These are phyloP conservation scores for Atherinomorus stipes DNA, from an alignment of 2,113 vertebrate species.

Conservation along the genomic window DNA sequence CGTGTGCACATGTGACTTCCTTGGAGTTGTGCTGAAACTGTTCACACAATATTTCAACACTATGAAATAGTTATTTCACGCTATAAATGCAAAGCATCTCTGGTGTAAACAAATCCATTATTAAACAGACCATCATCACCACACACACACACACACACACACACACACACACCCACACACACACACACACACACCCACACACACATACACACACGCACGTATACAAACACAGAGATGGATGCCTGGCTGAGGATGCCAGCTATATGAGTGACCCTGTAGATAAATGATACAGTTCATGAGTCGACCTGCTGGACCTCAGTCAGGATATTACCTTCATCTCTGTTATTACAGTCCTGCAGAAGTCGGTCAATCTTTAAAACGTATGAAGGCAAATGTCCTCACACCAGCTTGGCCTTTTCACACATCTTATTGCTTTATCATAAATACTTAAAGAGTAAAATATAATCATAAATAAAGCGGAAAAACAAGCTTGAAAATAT, in stretches of 20 bases:
- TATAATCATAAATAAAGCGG: constrained; percentile 29
- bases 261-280: constrained; percentile 30
- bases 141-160: constrained; percentile 5
- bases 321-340: constrained; percentile 53
- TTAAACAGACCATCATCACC: constrained; percentile 41
- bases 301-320: constrained; percentile 46
- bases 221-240: constrained; percentile 15
- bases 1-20: constrained; percentile 12
- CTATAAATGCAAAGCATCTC: constrained; percentile 45
- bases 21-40: constrained; percentile 20
- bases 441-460: constrained; percentile 64
- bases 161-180: too few relatives aligned
- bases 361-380: constrained; percentile 70
- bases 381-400: constrained; percentile 45
- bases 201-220: constrained; percentile 6
- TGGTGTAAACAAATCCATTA: constrained; percentile 57
- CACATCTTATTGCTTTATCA: constrained; percentile 32
- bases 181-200: too few relatives aligned
- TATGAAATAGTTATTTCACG: constrained; percentile 5
- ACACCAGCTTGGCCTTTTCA: constrained; percentile 23
- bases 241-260: constrained; percentile 13
- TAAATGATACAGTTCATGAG: constrained; percentile 20
- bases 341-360: constrained; percentile 67
- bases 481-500: constrained; percentile 15
- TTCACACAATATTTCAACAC: constrained; percentile 27